These are phyloP conservation scores for Steromphala cineraria DNA, from an alignment of 2,888 invertebrate genomes.

Conservation along the genomic window DNA sequence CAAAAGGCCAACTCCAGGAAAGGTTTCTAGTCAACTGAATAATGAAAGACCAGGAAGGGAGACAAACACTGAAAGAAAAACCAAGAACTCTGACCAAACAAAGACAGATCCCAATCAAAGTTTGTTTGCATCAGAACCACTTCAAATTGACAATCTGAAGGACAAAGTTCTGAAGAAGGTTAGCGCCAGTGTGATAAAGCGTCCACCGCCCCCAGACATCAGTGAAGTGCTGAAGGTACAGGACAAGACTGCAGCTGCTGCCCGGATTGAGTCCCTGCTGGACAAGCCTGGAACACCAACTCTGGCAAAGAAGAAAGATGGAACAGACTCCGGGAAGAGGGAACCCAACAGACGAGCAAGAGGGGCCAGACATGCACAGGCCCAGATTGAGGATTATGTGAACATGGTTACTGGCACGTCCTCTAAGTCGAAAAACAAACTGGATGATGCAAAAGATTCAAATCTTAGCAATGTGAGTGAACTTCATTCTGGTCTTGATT, in stretches of 20 bases:
- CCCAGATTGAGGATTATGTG: not conserved
- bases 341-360: not conserved
- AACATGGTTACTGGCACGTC: not conserved
- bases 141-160: slow-evolving; percentile 22
- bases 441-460: not conserved
- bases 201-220: slow-evolving; percentile 17
- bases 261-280: not conserved
- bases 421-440: not conserved
- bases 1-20: not conserved
- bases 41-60: too few species aligned
- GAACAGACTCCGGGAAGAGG: not conserved
- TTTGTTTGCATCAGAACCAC: not conserved
- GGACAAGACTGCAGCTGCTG: not conserved
- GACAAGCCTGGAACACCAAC: too few species aligned
- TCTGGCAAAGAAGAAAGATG: not conserved
- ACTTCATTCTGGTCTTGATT: not conserved
- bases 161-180: slow-evolving; percentile 54
- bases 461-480: too few species aligned
- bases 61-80: not conserved
- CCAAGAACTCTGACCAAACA: not conserved
- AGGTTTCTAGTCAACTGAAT: too few species aligned
- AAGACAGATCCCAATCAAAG: not conserved
- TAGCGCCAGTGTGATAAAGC: slow-evolving; percentile 49
- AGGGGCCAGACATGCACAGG: not conserved
- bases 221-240: not conserved